Evolutionary conservation across 2,113 vertebrate species (phyloP).

Genomic region (Sebastes fasciatus): DNA sequence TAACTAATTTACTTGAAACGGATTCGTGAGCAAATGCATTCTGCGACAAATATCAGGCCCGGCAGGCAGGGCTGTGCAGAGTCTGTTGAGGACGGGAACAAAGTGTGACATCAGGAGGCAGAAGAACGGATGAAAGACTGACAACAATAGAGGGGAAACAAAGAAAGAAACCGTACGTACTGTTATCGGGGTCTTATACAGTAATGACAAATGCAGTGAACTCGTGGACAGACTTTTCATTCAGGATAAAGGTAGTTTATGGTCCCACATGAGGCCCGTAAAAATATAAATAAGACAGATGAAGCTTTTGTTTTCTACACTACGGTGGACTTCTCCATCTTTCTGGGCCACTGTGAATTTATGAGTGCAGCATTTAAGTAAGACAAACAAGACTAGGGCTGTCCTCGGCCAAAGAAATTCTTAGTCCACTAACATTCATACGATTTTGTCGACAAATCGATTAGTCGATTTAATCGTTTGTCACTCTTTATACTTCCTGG

Average conservation of each 20-base stretch:
- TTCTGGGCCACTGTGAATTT: not conserved
- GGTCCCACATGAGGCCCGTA: not conserved
- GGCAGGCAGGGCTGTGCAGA: constrained; percentile 20
- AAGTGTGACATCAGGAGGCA: constrained; percentile 28
- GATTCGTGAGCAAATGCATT: constrained; percentile 60
- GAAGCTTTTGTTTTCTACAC: constrained; percentile 31
- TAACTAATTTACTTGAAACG: constrained; percentile 60
- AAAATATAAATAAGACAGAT: constrained; percentile 7
- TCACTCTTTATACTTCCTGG: no score
- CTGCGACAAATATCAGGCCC: constrained; percentile 42
- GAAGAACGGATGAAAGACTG: constrained; percentile 6
- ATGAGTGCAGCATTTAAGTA: not conserved
- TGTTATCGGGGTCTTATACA: not conserved
- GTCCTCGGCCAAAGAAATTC: no score
- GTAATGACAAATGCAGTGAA: not conserved
- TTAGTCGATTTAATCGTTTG: no score
- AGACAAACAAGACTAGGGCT: not conserved
- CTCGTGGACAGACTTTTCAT: constrained; percentile 18
- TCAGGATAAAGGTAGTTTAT: constrained; percentile 28
- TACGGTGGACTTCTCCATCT: not conserved
- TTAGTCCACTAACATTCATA: no score
- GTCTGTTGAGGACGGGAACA: constrained; percentile 27
- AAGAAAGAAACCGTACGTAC: not conserved
- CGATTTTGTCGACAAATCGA: no score
- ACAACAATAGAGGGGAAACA: not conserved